A percentile compares a stretch with the other conserved stretches of the same genome.
phyloP scores from a whole-genome alignment of 2,797 vertebrate species.

The Fringilla coelebs region DNA sequence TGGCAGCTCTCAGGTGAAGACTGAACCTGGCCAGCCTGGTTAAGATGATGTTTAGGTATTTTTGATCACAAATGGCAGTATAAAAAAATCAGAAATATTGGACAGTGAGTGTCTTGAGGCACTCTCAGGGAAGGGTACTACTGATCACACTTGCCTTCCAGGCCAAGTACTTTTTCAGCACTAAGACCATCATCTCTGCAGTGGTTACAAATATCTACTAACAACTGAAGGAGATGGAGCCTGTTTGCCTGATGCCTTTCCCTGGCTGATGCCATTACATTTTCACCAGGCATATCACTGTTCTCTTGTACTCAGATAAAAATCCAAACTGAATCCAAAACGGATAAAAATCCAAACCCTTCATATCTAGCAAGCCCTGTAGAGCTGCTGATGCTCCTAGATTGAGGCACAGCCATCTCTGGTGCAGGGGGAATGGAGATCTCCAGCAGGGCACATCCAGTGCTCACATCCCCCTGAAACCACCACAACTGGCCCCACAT shows the following conservation, averaged over 20 bases:
- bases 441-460: accelerated
- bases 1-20: constrained; percentile 31
- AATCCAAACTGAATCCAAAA: not conserved
- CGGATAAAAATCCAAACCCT: not conserved
- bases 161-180: not conserved
- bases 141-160: not conserved
- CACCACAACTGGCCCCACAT: not conserved
- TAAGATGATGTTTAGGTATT: not conserved
- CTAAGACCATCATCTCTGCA: not conserved
- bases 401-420: not conserved
- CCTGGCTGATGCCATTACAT: not conserved
- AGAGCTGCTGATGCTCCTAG: not conserved
- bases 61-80: not conserved
- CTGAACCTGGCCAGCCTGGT: not conserved
- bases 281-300: not conserved
- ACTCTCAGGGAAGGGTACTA: not conserved
- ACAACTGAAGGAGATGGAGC: not conserved
- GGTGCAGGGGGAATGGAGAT: not conserved
- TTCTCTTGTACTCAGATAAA: not conserved
- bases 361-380: not conserved
- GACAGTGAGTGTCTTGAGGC: not conserved
- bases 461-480: not conserved
- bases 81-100: not conserved
- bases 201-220: not conserved
- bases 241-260: not conserved